Evolutionary conservation across 2,113 vertebrate species (phyloP), one percentile per base, ranked within the genome.

Genomic region (Aptenodytes forsteri): DNA sequence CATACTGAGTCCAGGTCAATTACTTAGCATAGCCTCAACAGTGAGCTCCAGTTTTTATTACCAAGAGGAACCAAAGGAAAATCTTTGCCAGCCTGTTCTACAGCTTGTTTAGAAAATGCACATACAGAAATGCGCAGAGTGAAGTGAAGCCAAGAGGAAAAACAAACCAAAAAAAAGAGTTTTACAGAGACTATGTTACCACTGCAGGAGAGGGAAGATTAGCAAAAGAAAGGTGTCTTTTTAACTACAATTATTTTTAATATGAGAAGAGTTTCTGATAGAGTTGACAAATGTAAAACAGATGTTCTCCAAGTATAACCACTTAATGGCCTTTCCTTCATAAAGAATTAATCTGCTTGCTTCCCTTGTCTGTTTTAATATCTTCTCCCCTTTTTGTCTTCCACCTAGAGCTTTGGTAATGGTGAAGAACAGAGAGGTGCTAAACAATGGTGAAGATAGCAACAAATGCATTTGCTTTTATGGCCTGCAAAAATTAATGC

Each of bases 131-230:
- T 54, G 34, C 1, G 4, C 11, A 55, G 16, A 13, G 5, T 21
- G n/a, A 72, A 81, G 50, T 22, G 42, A 83, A 70, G 15, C 3
- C 36, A 72, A 78, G 55, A 61, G 27, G 10, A 73, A 94, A 88
- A 72, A 70, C 3, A 89, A 52, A 46, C 1, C 0, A 19, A 59
- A 46, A 49, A 36, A 30, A 47, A 0, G 1, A 55, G 12, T 77
- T 88, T 72, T 77, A 32, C 16, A 40, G 27, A n/a, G 21, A 34
- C 20, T 47, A 2, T 14, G 11, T 49, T 54, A 47, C 17, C 32
- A 34, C 22, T 62, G 46, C 9, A 16, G 58, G 16, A 90, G 23
- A 73, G 16, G 32, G 52, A 76, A 66, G 18, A 27, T 81, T 38
- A 62, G 12, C 10, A 71, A 61, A 86, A 30, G 20, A 70, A 64